These are phyloP conservation scores for Athalia circularis DNA, from an alignment of 2,888 invertebrate species.

Conservation along the genomic window DNA sequence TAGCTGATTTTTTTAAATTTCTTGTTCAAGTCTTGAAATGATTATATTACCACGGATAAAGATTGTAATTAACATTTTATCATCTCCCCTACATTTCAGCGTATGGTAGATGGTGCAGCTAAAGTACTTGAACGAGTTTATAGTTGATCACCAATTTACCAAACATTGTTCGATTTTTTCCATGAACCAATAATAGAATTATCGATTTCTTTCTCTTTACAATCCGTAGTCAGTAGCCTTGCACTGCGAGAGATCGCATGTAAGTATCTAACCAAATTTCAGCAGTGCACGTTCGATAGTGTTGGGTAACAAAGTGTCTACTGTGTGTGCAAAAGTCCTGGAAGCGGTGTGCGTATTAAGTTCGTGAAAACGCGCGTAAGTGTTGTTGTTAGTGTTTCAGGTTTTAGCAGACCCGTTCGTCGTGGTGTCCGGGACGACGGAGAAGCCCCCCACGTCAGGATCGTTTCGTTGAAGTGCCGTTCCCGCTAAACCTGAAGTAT, in stretches of 20 bases:
- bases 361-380: constrained; percentile 32
- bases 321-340: not conserved
- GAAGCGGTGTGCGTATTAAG: constrained; percentile 1
- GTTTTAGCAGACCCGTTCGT: constrained; percentile 40
- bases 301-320: not conserved
- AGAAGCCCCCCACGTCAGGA: constrained; percentile 40
- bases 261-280: not conserved
- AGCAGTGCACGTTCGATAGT: not conserved
- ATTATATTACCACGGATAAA: no score
- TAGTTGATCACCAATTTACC: no score
- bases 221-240: no score
- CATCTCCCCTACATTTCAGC: not conserved
- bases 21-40: not conserved
- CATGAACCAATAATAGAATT: not conserved
- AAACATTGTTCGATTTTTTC: not conserved
- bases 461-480: constrained; percentile 33
- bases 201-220: not conserved
- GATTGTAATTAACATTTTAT: not conserved
- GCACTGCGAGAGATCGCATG: no score
- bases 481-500: not conserved
- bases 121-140: not conserved
- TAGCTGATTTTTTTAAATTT: not conserved
- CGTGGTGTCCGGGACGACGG: constrained; percentile 29
- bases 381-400: constrained; percentile 42
- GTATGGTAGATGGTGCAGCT: not conserved